phyloP scores from a whole-genome alignment of 2,797 vertebrate genomes.

The Gallinago solitaria region DNA sequence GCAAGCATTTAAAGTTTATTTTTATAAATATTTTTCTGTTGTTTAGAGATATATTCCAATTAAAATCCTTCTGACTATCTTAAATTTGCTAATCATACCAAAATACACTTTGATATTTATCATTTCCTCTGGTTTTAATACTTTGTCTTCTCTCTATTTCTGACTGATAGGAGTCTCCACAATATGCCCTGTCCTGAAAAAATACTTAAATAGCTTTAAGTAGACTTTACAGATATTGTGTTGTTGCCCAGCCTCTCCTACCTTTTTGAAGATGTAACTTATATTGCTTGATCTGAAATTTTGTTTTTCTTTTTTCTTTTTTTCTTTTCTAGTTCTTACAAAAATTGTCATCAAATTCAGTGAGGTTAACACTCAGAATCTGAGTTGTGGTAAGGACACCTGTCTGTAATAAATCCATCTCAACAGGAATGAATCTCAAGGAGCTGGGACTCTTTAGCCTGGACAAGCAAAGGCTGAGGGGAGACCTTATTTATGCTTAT shows the following conservation, averaged over 20 bases:
- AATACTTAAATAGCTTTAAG: background rate
- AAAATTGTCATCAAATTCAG: background rate
- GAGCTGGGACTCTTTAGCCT: too few species aligned
- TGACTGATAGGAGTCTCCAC: background rate
- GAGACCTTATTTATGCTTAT: too few species aligned
- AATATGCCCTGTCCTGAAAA: background rate
- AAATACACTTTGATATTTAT: background rate
- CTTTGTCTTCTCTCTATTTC: background rate
- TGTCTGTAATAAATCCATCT: background rate
- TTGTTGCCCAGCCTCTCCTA: background rate
- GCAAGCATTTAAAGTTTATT: background rate
- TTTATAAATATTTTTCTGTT: background rate
- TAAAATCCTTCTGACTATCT: background rate
- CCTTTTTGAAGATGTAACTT: background rate
- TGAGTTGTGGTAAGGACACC: background rate
- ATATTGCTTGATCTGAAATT: background rate
- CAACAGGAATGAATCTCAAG: background rate
- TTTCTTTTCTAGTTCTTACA: background rate
- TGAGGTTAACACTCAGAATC: background rate
- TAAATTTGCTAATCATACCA: background rate
- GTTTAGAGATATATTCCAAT: background rate
- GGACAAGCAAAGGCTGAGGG: too few species aligned
- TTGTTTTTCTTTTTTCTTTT: background rate
- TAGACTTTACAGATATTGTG: background rate
- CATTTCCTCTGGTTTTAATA: background rate